These are phyloP conservation scores for Synergus gifuensis DNA, from an alignment of 2,888 invertebrate species.

Conservation along the genomic window DNA sequence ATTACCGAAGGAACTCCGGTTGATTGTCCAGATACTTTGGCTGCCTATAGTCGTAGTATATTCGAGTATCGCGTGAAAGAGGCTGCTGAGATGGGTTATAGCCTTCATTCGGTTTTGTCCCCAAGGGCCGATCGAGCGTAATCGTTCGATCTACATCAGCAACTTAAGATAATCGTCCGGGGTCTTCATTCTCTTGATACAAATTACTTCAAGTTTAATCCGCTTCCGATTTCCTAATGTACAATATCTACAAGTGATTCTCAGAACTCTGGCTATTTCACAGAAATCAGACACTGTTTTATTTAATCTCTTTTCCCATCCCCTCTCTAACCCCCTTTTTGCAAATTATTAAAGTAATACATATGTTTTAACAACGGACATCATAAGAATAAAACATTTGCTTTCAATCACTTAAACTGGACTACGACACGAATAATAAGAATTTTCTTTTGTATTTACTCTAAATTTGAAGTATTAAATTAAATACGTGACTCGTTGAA, in stretches of 20 bases:
- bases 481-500: too few species aligned
- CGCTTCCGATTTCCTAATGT: not conserved
- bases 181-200: not conserved
- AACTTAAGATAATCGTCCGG: not conserved
- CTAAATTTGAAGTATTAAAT: too few species aligned
- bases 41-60: constrained; percentile 42
- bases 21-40: constrained; percentile 51
- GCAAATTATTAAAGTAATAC: too few species aligned
- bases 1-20: constrained; percentile 31
- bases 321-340: too few species aligned
- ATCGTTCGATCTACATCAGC: constrained; percentile 50
- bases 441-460: too few species aligned
- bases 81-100: constrained; percentile 49
- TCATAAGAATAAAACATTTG: too few species aligned
- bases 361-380: too few species aligned
- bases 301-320: not conserved
- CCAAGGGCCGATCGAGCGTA: constrained; percentile 53
- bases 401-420: too few species aligned
- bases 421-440: too few species aligned
- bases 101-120: constrained; percentile 52
- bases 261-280: not conserved
- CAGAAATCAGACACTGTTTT: not conserved
- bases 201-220: not conserved
- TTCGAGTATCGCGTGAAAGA: constrained; percentile 35
- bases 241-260: not conserved